phyloP scores from a whole-genome alignment of 2,113 vertebrate genomes.

The Melanotaenia duboulayi region DNA sequence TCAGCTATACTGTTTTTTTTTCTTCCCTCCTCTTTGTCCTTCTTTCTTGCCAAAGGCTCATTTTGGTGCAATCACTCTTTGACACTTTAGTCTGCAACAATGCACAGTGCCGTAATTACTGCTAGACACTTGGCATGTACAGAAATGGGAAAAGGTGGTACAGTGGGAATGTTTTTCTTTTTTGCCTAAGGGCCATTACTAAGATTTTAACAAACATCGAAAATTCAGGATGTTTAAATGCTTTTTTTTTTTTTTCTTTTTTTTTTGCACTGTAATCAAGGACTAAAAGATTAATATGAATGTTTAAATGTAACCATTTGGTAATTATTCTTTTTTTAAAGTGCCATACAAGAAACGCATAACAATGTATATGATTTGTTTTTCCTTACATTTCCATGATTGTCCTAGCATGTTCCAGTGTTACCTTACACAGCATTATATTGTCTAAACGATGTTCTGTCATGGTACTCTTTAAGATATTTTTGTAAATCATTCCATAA shows the following conservation, averaged over 20 bases:
- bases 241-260: constrained; percentile 2
- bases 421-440: background rate
- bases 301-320: constrained; percentile 21
- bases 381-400: constrained; percentile 2
- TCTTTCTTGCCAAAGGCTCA: constrained; percentile 34
- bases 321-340: background rate
- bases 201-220: constrained; percentile 8
- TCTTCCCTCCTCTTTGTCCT: background rate
- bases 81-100: constrained; percentile 43
- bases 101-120: constrained; percentile 40
- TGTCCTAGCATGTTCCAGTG: background rate
- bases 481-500: constrained; percentile 55
- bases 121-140: constrained; percentile 3
- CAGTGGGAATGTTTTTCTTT: background rate
- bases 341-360: constrained; percentile 34
- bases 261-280: constrained; percentile 11
- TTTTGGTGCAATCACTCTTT: constrained; percentile 51
- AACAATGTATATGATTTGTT: background rate
- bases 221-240: constrained; percentile 1
- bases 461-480: constrained; percentile 26
- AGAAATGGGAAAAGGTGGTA: background rate
- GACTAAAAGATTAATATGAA: constrained; percentile 18
- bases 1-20: background rate
- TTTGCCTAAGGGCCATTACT: background rate
- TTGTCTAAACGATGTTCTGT: background rate